Base-by-base conservation (phyloP, 2,113 vertebrate species). In the Oryzias curvinotus region DNA sequence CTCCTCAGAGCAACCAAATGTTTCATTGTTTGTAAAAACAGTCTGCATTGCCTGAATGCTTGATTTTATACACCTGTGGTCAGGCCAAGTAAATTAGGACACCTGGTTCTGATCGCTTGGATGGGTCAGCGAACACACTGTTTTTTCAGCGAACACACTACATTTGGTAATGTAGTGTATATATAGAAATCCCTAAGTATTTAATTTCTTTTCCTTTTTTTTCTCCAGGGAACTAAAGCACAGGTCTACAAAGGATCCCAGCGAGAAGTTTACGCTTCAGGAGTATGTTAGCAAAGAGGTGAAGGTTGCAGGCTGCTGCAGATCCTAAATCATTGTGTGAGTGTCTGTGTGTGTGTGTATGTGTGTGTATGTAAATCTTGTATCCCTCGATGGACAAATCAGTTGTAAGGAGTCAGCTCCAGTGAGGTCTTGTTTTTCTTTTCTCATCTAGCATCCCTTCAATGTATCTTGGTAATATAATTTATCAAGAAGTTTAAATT, bases 251-350 rank as follows among this genome's bases (percentile, higher is more conserved):
- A 94, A 94, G 77, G 84, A 91, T 60, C 89, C 94, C 77, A 90
- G 81, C 0, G 95, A 96, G 76, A 93, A 78, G 85, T 98, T 98
- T 83, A 94, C 89, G 75, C 95, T 98, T 44, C 95, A 98, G 0
- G 96, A 98, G 73, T 98, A 96, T 0, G 90, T 98, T 46, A 91
- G 91, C 87, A 93, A 92, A 67, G 94, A 96, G 77, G 93, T 93
- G 70, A 93, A 85, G 61, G 90, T 91, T 26, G 70, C 88, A 0
- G 90, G 93, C 52, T 91, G 89, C 85, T 91, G 89, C 78, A 76
- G 70, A 67, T 70, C 83, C 48, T 87, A 80, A 80, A 73, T 30
- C 26, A 47, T 21, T 60, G 21, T 52, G 36, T 52, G 16, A 71
- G 30, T 65, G n/a, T n/a, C n/a, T n/a, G n/a, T n/a, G n/a, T n/a